Base-by-base conservation (phyloP, 2,797 vertebrate species). In the Semaprochilodus insignis region DNA sequence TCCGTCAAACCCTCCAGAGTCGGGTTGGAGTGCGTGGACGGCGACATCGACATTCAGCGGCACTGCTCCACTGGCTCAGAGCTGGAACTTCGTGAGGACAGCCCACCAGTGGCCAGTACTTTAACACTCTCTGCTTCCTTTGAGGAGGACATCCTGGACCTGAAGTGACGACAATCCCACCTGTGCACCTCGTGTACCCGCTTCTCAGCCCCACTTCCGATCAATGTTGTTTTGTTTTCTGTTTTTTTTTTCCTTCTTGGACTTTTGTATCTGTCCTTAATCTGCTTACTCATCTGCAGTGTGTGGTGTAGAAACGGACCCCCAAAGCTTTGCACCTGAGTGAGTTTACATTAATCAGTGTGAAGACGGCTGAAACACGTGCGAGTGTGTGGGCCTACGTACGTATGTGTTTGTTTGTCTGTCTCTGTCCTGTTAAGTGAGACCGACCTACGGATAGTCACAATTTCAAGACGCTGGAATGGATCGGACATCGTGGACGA, bases 81-180 rank as follows among this genome's bases (percentile, higher is more conserved):
- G 88, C 92, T 92, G 0, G 95, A 96, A 89, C 93, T 94, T 0
- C 93, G 85, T 81, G 94, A 94, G 10, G 96, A 95, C 85, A 97
- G 95, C 88, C 95, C 94, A 0, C 88, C 92, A 0, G 92, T 95
- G 10, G 88, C 91, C 87, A 93, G 88, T 87, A 93, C 94, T 0
- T 97, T 97, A 83, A 91, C 93, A 67, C 92, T 96, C 74, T 85
- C 95, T 36, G 91, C 95, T 10, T 96, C 96, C 82, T 97, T 96
- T 0, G 96, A 97, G 54, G 97, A 99, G 91, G 97, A 98, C 81
- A 88, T 96, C 87, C 91, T 99, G 92, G 97, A 99, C 92, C 94
- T 99, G 88, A 99, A 99, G 93, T 99, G 96, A 97, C 92, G 93
- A 93, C 91, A 94, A 91, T 95, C 92, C 83, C 82, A 87, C 88